phyloP scores from a whole-genome alignment of 2,113 vertebrate species.

The Gnathochromis pfefferi region DNA sequence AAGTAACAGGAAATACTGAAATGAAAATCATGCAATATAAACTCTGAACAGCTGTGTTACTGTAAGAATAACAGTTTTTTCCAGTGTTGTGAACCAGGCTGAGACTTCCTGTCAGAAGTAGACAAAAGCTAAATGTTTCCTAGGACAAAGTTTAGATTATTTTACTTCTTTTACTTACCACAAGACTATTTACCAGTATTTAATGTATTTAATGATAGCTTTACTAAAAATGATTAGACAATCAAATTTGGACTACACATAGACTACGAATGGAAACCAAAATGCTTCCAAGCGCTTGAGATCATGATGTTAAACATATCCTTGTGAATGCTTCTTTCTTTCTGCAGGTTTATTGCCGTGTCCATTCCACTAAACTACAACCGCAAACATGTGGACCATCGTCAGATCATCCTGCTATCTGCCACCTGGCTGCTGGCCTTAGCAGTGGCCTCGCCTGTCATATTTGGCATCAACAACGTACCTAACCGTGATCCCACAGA shows the following conservation, averaged over 20 bases:
- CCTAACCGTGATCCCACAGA: constrained; percentile 73
- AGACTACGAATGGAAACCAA: not conserved
- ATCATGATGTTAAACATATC: not conserved
- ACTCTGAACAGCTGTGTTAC: not conserved
- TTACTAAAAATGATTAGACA: not conserved
- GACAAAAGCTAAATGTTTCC: not conserved
- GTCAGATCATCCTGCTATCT: constrained; percentile 81
- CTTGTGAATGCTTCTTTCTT: not conserved
- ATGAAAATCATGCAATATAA: not conserved
- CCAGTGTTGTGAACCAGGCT: not conserved
- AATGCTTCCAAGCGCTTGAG: rapidly evolving
- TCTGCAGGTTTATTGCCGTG: constrained; percentile 86
- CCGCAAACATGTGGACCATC: constrained; percentile 79
- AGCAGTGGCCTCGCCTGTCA: constrained; percentile 86
- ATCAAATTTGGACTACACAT: not conserved
- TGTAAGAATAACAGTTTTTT: not conserved
- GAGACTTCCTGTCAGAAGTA: not conserved
- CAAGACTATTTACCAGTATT: not conserved
- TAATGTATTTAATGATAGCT: not conserved
- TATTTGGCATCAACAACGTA: constrained; percentile 87
- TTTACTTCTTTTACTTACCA: not conserved
- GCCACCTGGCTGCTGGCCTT: constrained; percentile 89
- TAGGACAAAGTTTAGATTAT: not conserved
- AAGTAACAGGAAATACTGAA: not conserved
- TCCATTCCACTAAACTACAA: constrained; percentile 84